Evolutionary conservation across 2,888 invertebrate species (phyloP), one percentile per base, ranked within the genome.

Genomic region (Celastrina argiolus): DNA sequence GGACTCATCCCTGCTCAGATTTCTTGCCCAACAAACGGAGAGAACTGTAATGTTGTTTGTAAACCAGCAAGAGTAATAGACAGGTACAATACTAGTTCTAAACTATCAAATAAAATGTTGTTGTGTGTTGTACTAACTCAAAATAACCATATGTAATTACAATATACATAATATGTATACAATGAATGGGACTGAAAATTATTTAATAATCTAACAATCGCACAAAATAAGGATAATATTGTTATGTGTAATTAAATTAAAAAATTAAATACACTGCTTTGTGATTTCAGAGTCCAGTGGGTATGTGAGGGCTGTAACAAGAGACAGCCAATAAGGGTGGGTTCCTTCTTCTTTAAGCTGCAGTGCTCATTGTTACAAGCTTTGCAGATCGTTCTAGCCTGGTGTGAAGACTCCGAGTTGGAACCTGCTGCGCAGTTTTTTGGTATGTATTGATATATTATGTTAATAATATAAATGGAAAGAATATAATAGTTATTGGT

Each of bases 341-440:
- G 84, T 0, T 94, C 94, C 0, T 93, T 94, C 74, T 94, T 94
- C 76, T 81, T 91, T n/a, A 88, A 92, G 56, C 80, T 94, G 16
- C 93, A 93, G 72, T 94, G 94, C 76, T 93, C 93, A 67, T 83
- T 94, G 63, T 87, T 92, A 69, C 92, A 93, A 76, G 88, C 92
- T 56, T 81, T 94, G 68, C 93, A 94, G 77, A 82, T 93, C 12
- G 92, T 94, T 66, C 79, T 94, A 51, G 94, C 93, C 0, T 95
- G 95, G 95, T 93, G 93, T 80, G 93, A 94, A 74, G 92, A 92
- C 77, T 91, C 92, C n/a, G 92, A 93, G 42, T 77, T 84, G 7
- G 87, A 87, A 65, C 74, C 83, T 31, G 88, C 92, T 56, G 90
- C 92, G 16, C 84, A 87, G 71, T 84, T 92, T 74, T 91, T 94